Percentiles rank a stretch among this genome's conserved stretches.
phyloP scores from a whole-genome alignment of 2,113 vertebrate genomes.

The Marcusenius ussheri region DNA sequence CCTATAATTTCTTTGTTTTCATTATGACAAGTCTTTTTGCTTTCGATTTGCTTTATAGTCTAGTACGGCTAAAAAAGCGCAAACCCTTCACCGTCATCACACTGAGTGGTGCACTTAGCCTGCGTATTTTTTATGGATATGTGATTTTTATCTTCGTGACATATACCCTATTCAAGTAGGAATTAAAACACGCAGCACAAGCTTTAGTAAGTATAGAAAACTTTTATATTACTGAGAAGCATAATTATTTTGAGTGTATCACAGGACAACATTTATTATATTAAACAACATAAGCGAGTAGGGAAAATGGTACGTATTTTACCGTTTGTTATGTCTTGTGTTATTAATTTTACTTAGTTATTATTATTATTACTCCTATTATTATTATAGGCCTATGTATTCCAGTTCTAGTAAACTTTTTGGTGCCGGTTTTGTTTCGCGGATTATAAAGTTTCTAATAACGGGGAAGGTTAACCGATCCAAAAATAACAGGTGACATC shows the following conservation, averaged over 20 bases:
- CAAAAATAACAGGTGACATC: neutral
- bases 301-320: neutral
- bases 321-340: neutral
- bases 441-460: neutral
- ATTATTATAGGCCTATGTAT: neutral
- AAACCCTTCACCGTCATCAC: constrained; percentile 44
- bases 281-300: neutral
- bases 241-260: neutral
- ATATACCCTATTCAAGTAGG: constrained; percentile 43
- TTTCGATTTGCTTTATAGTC: constrained; percentile 12
- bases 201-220: neutral
- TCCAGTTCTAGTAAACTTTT: neutral
- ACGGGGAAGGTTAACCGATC: neutral
- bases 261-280: neutral
- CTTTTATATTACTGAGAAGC: neutral
- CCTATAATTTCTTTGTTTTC: neutral
- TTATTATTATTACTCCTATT: neutral
- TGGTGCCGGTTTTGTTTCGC: neutral
- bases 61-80: constrained; percentile 6
- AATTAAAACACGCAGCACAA: constrained; percentile 42
- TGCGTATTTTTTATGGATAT: constrained; percentile 59
- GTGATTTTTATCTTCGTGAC: constrained; percentile 54
- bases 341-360: neutral
- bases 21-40: neutral
- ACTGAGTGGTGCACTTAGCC: constrained; percentile 44